Evolutionary conservation across 2,888 invertebrate genomes (phyloP).

Genomic region (Polymixis lichenea): DNA sequence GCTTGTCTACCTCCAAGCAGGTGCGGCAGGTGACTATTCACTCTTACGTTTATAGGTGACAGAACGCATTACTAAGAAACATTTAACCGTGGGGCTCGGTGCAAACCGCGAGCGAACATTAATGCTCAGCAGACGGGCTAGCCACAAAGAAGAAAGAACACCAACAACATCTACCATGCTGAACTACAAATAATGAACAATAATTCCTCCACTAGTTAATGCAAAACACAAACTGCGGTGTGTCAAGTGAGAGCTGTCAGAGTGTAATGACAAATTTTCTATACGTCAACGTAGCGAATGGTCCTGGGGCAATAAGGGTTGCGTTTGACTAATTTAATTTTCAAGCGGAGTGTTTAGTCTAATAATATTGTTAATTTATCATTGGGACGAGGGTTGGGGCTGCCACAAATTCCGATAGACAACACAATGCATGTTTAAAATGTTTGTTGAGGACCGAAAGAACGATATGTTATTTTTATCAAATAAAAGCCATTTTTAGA

Average conservation of each 20-base stretch:
- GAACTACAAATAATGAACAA: conserved; percentile 83
- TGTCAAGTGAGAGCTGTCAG: conserved; percentile 69
- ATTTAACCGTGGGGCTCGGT: conserved; percentile 74
- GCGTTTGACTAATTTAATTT: conserved; percentile 83
- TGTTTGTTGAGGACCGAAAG: conserved; percentile 23
- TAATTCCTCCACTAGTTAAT: conserved; percentile 83
- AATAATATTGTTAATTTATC: conserved; percentile 87
- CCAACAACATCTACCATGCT: conserved; percentile 65
- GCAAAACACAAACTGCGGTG: conserved; percentile 71
- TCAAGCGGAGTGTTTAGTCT: conserved; percentile 71
- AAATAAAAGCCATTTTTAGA: background rate
- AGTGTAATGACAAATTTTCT: conserved; percentile 75
- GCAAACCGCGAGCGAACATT: conserved; percentile 84
- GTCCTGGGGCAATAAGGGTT: conserved; percentile 62
- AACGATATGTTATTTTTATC: background rate
- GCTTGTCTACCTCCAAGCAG: conserved; percentile 36
- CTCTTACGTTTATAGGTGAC: conserved; percentile 62
- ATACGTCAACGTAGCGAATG: conserved; percentile 72
- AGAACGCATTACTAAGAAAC: conserved; percentile 77
- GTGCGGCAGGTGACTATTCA: conserved; percentile 40
- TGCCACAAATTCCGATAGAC: conserved; percentile 35
- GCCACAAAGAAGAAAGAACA: conserved; percentile 76
- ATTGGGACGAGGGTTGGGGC: conserved; percentile 73
- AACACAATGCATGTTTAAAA: conserved; percentile 35
- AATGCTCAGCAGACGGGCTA: conserved; percentile 81